Evolutionary conservation across 2,113 vertebrate species (phyloP).

Genomic region (Pseudorectes ferrugineus): DNA sequence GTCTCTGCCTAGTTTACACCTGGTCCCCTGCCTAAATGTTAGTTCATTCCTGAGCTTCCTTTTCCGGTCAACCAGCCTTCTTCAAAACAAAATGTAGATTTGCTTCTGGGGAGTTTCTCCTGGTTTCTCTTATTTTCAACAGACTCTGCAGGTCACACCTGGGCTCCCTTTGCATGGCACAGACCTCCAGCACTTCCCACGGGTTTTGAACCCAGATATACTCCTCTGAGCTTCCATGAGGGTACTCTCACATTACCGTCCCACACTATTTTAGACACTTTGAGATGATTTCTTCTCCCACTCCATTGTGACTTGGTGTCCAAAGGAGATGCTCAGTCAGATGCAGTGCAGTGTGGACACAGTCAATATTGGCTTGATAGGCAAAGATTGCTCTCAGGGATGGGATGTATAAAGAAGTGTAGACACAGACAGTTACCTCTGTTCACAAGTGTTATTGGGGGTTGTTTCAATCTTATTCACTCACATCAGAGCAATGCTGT

Average conservation of each 20-base stretch:
- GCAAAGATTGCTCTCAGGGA: neutral
- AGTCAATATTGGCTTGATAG: neutral
- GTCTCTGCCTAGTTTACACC: conserved; percentile 24
- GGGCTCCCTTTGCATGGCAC: neutral
- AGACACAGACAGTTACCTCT: neutral
- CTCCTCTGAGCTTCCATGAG: neutral
- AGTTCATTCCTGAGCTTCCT: neutral
- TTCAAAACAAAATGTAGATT: neutral
- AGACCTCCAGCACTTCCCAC: neutral
- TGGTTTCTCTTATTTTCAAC: neutral
- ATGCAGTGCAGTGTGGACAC: neutral
- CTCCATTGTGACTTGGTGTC: neutral
- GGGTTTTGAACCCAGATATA: neutral
- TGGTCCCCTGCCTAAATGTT: conserved; percentile 19
- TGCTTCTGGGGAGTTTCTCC: neutral
- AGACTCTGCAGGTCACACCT: neutral
- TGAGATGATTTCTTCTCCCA: neutral
- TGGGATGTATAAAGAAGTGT: neutral
- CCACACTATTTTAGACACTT: neutral
- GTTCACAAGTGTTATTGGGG: neutral
- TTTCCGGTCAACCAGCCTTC: neutral
- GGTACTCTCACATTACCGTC: neutral
- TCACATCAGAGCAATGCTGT: neutral
- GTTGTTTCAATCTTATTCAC: neutral
- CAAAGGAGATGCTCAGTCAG: neutral